Evolutionary conservation across 2,888 invertebrate genomes (phyloP), one percentile per base, ranked within the genome.

Genomic region (Fragum sueziense): DNA sequence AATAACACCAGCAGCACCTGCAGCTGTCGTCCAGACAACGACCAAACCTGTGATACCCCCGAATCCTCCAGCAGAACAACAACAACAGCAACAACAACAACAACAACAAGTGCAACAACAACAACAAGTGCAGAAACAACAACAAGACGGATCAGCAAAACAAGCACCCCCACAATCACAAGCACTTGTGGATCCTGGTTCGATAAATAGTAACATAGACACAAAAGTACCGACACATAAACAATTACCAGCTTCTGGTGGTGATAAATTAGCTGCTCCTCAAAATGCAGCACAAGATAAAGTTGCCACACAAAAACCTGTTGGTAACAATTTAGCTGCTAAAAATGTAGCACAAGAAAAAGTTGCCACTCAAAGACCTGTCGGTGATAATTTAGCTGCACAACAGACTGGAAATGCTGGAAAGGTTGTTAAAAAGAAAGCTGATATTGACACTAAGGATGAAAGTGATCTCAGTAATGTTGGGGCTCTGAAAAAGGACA

Each of bases 1-100:
- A 33, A 59, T 81, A 22, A 74, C 70, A 25, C 27, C 80, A 2
- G 54, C 78, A 52, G 52, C 85, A 31, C 14, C 77, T 6, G 59
- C 74, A 22, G 67, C 75, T 20, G 57, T 22, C 22, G 25, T 25
- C 9, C 6, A 0, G 0, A 41, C 65, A 22, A 41, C 41, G 41
- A 22, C 33, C 20, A 4, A 47, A 14, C 47, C 47, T 14, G 20
- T 20, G n/a, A 47, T 47, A 3, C 4, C 47, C 14, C 47, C 14
- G 47, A 47, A 47, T 9, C 47, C 47, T 47, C 47, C 47, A 47
- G 3, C 17, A 14, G 47, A 47, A n/a, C 47, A 47, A 14, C 14
- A 47, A 47, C 47, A 47, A 47, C 47, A 47, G 14, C 37, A 37
- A 37, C 37, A 37, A 37, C 37, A 37, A 47, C 4, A 47, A 14